Evolutionary conservation across 2,113 vertebrate species (phyloP).

Genomic region (Butastur rufipennis): DNA sequence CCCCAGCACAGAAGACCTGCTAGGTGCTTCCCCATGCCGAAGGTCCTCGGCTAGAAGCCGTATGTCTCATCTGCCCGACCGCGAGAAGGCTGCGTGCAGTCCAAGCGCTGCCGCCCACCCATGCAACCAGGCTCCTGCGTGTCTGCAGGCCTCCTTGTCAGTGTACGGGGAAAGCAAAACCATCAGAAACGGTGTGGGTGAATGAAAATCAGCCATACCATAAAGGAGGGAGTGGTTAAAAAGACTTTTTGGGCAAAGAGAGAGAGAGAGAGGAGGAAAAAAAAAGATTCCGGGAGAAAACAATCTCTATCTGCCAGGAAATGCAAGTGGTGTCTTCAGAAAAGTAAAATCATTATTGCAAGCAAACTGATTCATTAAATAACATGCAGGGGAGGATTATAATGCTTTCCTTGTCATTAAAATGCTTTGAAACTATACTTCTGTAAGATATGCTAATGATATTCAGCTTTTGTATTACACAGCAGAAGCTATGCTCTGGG

Average conservation of each 20-base stretch:
- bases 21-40: background rate
- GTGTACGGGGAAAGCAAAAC: background rate
- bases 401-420: constrained; percentile 33
- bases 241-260: background rate
- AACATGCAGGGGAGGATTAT: constrained; percentile 19
- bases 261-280: rapidly evolving
- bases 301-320: background rate
- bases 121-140: background rate
- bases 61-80: rapidly evolving
- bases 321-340: background rate
- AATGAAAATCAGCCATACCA: background rate
- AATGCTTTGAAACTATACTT: constrained; percentile 36
- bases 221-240: background rate
- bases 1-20: background rate
- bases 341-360: constrained; percentile 30
- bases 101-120: background rate
- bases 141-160: background rate
- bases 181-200: background rate
- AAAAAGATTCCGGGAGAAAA: background rate
- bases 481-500: background rate
- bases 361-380: constrained; percentile 42
- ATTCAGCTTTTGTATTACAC: background rate
- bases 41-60: background rate
- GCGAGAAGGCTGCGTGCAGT: background rate
- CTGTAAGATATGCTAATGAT: constrained; percentile 11